Evolutionary conservation across 2,888 invertebrate species (phyloP), one percentile per base, ranked within the genome.

Genomic region (Drosophila paramelanica): DNA sequence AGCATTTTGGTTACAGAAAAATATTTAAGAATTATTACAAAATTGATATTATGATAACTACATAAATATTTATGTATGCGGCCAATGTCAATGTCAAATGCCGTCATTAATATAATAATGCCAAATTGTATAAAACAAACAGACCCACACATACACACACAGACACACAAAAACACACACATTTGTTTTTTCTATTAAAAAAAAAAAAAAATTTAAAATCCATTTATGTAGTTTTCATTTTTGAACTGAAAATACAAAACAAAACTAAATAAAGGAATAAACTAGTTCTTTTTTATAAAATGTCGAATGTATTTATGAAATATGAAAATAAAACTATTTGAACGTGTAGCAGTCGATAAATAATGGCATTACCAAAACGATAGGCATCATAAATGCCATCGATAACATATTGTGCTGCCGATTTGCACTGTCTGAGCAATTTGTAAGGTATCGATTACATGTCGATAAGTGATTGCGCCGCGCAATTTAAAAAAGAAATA

Each of bases 111-210:
- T 67, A 67, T 67, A 56, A 79, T 71, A 77, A 79, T 79, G 56
- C 62, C 60, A 65, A 69, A 84, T 81, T 82, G 88, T 82, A 87
- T 73, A 87, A 81, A 75, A 67, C 41, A 31, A 67, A 58, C 25
- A 51, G 14, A 62, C 47, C 45, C 56, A 64, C 10, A 53, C 14
- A 43, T 45, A 46, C 20, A 50, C 23, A 56, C 31, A 52, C 36
- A 55, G 36, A 62, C 33, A 68, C 36, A 51, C 47, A 51, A 11
- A 69, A 25, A 66, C 17, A 52, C 27, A 47, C 49, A 73, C 64
- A 86, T 61, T 83, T 86, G 84, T 81, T 81, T 81, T 81, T 81
- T 86, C 87, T 86, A 81, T 86, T 86, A 80, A 79, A 79, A 75
- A 72, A 57, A 25, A 25, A 53, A 46, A 50, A 56, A 67, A 55